Evolutionary conservation across 2,113 vertebrate genomes (phyloP), one percentile per base, ranked within the genome.

Genomic region (Falcunculus frontatus): DNA sequence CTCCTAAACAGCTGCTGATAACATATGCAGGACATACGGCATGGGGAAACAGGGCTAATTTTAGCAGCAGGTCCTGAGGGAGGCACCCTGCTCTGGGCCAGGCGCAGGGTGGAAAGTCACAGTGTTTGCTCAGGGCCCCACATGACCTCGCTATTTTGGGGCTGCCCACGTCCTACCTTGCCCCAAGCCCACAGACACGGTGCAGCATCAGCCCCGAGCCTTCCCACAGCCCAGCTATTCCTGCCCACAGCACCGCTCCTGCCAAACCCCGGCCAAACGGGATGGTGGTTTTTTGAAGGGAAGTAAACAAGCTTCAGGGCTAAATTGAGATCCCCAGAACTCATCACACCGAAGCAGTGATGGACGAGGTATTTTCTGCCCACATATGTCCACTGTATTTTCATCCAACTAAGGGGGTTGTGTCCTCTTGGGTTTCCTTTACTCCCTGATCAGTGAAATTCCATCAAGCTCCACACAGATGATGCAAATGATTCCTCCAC

Each of bases 41-140:
- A 0, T 1, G 1, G 53, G 41, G 65, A 60, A 90, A 39, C 1
- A 13, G 41, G 53, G 72, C 85, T 95, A 81, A 89, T 89, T 95
- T 94, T 93, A 94, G 90, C 22, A 83, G 90, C 69, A 94, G 50
- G 13, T 89, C 90, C 76, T 11, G 4, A 78, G 64, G 53, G 93
- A 94, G 41, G 73, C 49, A 81, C n/a, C 39, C 67, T 83, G 67
- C 70, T 73, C 89, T 21, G 39, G 67, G 75, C 79, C 85, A 88
- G 85, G 64, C n/a, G 0, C 52, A 56, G 73, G 69, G 87, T 96
- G 96, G 96, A 96, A 96, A 96, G 86, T 97, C 96, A 88, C 90
- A 90, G 85, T 2, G 0, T 60, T 91, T 6, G 0, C 79, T 69
- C 79, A 15, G 79, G 70, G 72, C 90, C 93, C 63, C 4, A 3